A percentile compares a stretch with the other conserved stretches of the same genome.
phyloP scores from a whole-genome alignment of 2,888 invertebrate species.

The Keiferia lycopersicella region DNA sequence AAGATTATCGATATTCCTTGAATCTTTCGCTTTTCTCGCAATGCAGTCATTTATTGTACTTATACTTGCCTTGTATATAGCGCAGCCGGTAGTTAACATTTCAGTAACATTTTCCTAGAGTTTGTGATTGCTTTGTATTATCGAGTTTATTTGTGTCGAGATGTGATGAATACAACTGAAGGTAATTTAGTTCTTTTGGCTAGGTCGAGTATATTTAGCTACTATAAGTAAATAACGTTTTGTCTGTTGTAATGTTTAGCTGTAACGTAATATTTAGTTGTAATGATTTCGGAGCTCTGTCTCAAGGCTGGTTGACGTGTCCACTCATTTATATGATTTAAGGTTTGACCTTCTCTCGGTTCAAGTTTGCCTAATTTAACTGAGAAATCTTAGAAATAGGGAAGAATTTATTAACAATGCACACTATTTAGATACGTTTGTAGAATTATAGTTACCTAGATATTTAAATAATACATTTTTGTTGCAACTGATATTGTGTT shows the following conservation, averaged over 20 bases:
- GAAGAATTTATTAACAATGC: slow-evolving; percentile 37
- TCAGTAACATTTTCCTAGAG: slow-evolving; percentile 17
- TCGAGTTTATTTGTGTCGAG: not conserved
- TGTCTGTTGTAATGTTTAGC: slow-evolving; percentile 57
- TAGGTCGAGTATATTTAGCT: slow-evolving; percentile 30
- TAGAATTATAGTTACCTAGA: slow-evolving; percentile 38
- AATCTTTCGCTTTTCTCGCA: slow-evolving; percentile 26
- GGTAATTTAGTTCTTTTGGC: slow-evolving; percentile 27
- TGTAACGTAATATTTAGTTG: slow-evolving; percentile 53
- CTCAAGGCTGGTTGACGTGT: slow-evolving; percentile 77
- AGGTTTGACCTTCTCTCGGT: slow-evolving; percentile 38
- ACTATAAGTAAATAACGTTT: slow-evolving; percentile 40
- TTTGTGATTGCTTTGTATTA: slow-evolving; percentile 8
- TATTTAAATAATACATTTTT: slow-evolving; percentile 26
- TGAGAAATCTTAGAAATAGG: slow-evolving; percentile 36
- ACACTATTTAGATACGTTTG: slow-evolving; percentile 33
- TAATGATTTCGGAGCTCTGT: slow-evolving; percentile 59
- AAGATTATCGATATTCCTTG: slow-evolving; percentile 9
- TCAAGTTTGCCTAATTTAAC: slow-evolving; percentile 38
- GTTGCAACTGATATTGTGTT: slow-evolving; percentile 29
- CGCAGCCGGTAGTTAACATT: slow-evolving; percentile 17
- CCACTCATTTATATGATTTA: slow-evolving; percentile 64
- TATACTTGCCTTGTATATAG: slow-evolving; percentile 44
- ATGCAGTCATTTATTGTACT: slow-evolving; percentile 28
- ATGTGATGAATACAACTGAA: slow-evolving; percentile 19